Evolutionary conservation across 2,797 vertebrate genomes (phyloP).

Genomic region (Pipistrellus nathusii): DNA sequence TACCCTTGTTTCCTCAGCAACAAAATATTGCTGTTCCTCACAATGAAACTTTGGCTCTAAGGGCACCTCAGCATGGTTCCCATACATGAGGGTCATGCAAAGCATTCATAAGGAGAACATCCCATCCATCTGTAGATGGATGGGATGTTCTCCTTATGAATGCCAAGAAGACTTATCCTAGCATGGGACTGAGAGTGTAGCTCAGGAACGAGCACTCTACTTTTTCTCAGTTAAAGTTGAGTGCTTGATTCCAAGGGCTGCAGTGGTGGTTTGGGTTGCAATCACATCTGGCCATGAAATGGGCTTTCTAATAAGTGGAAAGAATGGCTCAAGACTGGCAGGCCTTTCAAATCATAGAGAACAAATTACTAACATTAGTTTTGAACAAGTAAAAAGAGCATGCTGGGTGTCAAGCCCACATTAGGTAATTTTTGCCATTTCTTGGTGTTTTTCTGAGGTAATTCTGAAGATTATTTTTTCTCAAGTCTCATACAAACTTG

Average conservation of each 20-base stretch:
- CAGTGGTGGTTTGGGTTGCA: background rate
- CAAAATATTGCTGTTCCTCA: constrained; percentile 76
- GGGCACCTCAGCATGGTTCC: constrained; percentile 34
- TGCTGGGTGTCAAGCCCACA: background rate
- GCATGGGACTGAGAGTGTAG: background rate
- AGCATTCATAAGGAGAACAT: background rate
- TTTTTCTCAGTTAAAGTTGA: background rate
- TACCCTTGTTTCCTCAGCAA: constrained; percentile 81
- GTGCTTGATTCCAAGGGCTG: background rate
- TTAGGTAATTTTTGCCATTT: constrained; percentile 40
- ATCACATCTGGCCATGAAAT: background rate
- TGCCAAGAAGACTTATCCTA: background rate
- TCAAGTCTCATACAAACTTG: background rate
- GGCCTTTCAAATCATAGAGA: constrained; percentile 14
- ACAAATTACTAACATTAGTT: constrained; percentile 49
- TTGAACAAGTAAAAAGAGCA: constrained; percentile 31
- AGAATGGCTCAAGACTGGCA: background rate
- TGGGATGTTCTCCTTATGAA: too few species aligned
- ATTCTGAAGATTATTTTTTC: constrained; percentile 43
- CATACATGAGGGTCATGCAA: background rate
- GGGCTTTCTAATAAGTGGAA: background rate
- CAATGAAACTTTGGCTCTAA: constrained; percentile 46
- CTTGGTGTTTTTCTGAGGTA: constrained; percentile 44
- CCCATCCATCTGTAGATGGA: background rate
- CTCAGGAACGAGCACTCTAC: background rate